Evolutionary conservation across 2,888 invertebrate genomes (phyloP).

Genomic region (Flexamia atlantica): DNA sequence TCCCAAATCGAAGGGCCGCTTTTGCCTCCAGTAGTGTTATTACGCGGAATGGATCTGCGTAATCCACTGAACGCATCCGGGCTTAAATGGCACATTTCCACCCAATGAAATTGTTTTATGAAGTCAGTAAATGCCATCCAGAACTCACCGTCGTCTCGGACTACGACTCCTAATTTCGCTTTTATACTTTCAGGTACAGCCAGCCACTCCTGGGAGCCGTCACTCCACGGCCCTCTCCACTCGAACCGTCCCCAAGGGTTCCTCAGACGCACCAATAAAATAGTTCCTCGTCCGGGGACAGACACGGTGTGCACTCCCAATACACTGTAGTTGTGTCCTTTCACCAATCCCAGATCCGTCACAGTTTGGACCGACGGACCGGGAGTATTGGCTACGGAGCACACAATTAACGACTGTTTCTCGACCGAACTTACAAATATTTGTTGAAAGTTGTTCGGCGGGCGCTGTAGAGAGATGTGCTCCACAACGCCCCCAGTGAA

Average conservation of each 20-base stretch:
- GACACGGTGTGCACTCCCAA: background rate
- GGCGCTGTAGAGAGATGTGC: background rate
- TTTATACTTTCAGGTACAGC: constrained; percentile 1
- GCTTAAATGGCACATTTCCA: constrained; percentile 14
- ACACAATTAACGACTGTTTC: background rate
- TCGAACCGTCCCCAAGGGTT: constrained; percentile 18
- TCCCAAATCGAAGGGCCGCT: background rate
- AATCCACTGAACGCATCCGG: background rate
- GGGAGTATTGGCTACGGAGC: background rate
- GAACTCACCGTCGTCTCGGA: constrained; percentile 21
- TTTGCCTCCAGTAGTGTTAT: too few relatives aligned
- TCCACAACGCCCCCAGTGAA: constrained; percentile 17
- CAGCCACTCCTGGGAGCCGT: background rate
- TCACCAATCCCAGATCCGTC: constrained; percentile 1
- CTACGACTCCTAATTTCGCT: background rate
- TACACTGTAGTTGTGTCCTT: constrained; percentile 21
- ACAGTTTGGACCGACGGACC: background rate
- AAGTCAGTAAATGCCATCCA: constrained; percentile 18
- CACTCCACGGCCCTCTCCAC: constrained; percentile 40
- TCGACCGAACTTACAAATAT: background rate
- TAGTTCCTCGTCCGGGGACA: background rate
- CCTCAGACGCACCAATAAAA: background rate
- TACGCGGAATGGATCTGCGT: too few relatives aligned
- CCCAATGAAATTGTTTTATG: background rate
- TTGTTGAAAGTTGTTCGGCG: background rate